phyloP scores from a whole-genome alignment of 2,113 vertebrate genomes.

The Syngnathus floridae region DNA sequence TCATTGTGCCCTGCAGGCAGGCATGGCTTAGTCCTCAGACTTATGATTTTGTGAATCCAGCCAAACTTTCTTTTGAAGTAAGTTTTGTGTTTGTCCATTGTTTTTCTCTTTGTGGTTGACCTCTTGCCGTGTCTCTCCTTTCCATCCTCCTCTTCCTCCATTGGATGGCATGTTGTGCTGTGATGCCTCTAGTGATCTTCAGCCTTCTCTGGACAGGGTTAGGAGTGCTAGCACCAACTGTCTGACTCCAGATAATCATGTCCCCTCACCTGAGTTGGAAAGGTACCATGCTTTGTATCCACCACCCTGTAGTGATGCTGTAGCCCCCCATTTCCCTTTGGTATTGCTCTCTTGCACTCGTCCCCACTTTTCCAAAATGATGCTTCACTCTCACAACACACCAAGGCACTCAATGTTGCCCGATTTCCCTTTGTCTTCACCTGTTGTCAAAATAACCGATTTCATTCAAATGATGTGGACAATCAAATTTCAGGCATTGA shows the following conservation, averaged over 20 bases:
- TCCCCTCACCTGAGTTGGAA: constrained; percentile 95
- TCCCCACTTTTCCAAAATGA: constrained; percentile 5
- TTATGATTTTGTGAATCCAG: constrained; percentile 46
- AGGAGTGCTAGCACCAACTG: constrained; percentile 99
- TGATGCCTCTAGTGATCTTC: constrained; percentile 89
- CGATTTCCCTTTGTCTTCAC: not conserved
- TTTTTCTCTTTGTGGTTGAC: constrained; percentile 73
- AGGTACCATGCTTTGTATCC: constrained; percentile 89
- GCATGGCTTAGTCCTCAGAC: constrained; percentile 26
- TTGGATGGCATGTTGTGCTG: constrained; percentile 82
- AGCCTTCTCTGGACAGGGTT: constrained; percentile 97
- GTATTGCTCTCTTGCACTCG: constrained; percentile 13
- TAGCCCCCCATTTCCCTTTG: constrained; percentile 23
- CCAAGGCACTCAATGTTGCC: not conserved
- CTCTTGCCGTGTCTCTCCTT: constrained; percentile 45
- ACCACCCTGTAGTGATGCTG: constrained; percentile 40
- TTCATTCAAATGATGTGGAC: not conserved
- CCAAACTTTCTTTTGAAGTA: constrained; percentile 61
- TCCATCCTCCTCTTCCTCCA: constrained; percentile 52
- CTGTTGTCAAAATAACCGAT: not conserved
- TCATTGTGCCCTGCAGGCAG: constrained; percentile 23
- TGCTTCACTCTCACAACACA: not conserved
- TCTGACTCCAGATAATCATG: constrained; percentile 97
- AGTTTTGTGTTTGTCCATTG: constrained; percentile 78
- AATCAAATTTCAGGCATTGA: not conserved